Evolutionary conservation across 2,888 invertebrate species (phyloP).

Genomic region (Poecilobothrus nobilitatus): DNA sequence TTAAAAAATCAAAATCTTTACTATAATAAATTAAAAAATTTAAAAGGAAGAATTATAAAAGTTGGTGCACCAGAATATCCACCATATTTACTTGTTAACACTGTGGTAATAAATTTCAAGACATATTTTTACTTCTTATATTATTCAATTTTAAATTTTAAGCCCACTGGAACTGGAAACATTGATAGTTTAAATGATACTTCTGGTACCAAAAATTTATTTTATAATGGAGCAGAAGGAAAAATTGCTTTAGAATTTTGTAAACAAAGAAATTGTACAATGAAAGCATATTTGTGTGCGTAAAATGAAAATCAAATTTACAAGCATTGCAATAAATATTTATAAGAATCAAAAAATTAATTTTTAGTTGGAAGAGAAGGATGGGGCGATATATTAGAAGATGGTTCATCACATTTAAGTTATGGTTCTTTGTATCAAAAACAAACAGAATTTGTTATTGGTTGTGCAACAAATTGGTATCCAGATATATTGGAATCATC

Average conservation of each 20-base stretch:
- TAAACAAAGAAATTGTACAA: slow-evolving; percentile 33
- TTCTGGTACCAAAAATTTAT: slow-evolving; percentile 27
- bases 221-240: slow-evolving; percentile 35
- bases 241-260: too few species aligned
- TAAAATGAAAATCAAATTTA: too few species aligned
- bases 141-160: too few species aligned
- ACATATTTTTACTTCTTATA: too few species aligned
- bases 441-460: slow-evolving; percentile 36
- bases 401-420: slow-evolving; percentile 37
- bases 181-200: slow-evolving; percentile 32
- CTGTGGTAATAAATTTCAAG: too few species aligned
- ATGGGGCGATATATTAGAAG: slow-evolving; percentile 39
- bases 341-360: too few species aligned
- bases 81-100: too few species aligned
- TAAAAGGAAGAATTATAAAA: too few species aligned
- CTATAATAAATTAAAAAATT: too few species aligned
- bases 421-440: slow-evolving; percentile 36
- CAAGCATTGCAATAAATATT: too few species aligned
- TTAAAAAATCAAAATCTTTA: too few species aligned
- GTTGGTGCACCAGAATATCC: too few species aligned
- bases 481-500: slow-evolving; percentile 37
- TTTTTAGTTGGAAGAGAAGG: slow-evolving; percentile 36
- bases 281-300: slow-evolving; percentile 37
- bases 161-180: slow-evolving; percentile 33
- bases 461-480: slow-evolving; percentile 42